A percentile compares a stretch with the other conserved stretches of the same genome.
phyloP scores from a whole-genome alignment of 92 coral and sea anemone genomes.

The Epizoanthus stellaris region DNA sequence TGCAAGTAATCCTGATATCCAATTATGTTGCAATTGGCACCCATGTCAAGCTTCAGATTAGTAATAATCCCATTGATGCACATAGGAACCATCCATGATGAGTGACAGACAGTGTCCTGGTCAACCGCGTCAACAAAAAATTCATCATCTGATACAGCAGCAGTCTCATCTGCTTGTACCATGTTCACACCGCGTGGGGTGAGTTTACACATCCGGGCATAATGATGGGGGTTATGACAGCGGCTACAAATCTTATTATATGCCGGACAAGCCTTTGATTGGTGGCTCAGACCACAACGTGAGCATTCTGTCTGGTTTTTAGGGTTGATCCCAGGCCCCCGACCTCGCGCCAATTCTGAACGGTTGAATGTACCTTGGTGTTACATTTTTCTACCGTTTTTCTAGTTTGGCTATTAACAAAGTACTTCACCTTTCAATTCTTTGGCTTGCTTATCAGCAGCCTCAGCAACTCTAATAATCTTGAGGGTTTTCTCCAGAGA shows the following conservation, averaged over 20 bases:
- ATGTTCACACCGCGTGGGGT: conserved; percentile 5
- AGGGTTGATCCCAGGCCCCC: background rate
- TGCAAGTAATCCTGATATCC: conserved; percentile 1
- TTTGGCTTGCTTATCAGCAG: conserved; percentile 1
- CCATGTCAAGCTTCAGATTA: background rate
- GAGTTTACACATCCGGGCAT: conserved; percentile 8
- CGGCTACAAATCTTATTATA: conserved; percentile 22
- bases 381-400: background rate
- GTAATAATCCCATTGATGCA: background rate
- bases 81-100: background rate
- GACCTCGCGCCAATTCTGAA: too few relatives aligned
- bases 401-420: conserved; percentile 13
- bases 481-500: conserved; percentile 27
- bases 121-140: background rate
- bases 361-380: background rate
- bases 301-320: background rate
- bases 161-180: background rate
- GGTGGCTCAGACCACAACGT: conserved; percentile 18
- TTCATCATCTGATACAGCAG: background rate
- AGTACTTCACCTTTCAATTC: background rate
- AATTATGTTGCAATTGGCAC: background rate
- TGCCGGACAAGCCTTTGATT: conserved; percentile 23
- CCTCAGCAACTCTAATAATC: background rate
- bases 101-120: background rate
- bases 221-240: conserved; percentile 17